Base-by-base conservation (phyloP, 2,113 vertebrate genomes). In the Oreochromis aureus region DNA sequence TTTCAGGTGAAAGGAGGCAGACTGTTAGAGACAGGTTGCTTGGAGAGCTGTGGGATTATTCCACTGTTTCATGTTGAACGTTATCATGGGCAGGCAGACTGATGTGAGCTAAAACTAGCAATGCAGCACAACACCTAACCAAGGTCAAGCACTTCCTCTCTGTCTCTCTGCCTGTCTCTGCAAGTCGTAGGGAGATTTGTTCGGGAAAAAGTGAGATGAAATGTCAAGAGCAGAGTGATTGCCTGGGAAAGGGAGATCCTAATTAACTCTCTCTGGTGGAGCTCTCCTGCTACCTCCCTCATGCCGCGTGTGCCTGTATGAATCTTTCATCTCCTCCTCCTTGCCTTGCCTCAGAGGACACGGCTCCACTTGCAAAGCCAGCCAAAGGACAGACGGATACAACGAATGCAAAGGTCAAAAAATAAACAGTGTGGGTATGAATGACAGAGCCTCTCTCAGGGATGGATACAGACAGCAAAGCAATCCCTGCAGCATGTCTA, bases 151-250 rank as follows among this genome's bases (percentile, higher is more conserved):
- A 88, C 84, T 93, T 87, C 84, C 69, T 81, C 85, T 88, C 66
- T 32, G 66, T 84, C 82, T 93, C 63, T 82, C 69, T 41, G 82
- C 83, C 89, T 54, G 83, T 83, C 89, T 93, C 80, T 78, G 71
- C 69, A 32, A 84, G 89, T 91, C 32, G 27, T 59, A 66, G 76
- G 81, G 91, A 93, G 89, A 95, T 94, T 92, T 94, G 93, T 91
- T 91, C 69, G 15, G 91, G 89, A 92, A 92, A 94, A 89, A 93
- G 87, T 92, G 88, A 91, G 87, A 93, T 95, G 92, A 95, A 95
- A 95, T 95, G 95, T 95, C 92, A 92, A 94, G 94, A 94, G 91
- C 91, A 79, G 94, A 95, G 85, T 91, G 93, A 96, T 95, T 92
- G 94, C 91, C 86, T 55, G 85, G 91, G 61, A 93, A 90, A 81